phyloP scores from a whole-genome alignment of 2,888 invertebrate genomes.

The Rhodophaea formosa region DNA sequence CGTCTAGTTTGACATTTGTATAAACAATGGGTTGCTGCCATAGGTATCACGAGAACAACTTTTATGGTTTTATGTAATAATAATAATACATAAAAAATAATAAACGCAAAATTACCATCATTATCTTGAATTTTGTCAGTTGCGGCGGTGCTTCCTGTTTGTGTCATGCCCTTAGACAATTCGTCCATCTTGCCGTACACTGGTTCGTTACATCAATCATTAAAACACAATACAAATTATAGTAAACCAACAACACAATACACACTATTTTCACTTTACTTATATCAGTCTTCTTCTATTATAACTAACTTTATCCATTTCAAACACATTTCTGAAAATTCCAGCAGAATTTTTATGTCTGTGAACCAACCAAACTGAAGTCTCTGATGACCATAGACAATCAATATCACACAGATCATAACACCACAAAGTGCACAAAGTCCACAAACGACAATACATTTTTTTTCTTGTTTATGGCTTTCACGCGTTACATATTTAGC shows the following conservation, averaged over 20 bases:
- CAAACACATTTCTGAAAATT: conserved; percentile 62
- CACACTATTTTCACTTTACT: conserved; percentile 51
- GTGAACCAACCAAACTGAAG: conserved; percentile 39
- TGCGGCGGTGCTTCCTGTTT: conserved; percentile 78
- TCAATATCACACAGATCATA: not conserved
- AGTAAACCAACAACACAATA: conserved; percentile 49
- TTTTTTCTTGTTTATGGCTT: too few species aligned
- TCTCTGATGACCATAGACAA: not conserved
- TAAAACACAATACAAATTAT: conserved; percentile 65
- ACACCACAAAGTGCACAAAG: too few species aligned
- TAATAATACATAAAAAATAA: too few species aligned
- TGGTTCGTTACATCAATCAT: conserved; percentile 78
- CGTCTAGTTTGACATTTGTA: too few species aligned
- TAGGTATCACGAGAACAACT: too few species aligned
- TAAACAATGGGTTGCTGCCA: too few species aligned
- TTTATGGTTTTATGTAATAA: too few species aligned
- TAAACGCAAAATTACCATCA: conserved; percentile 59
- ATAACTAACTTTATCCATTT: conserved; percentile 61
- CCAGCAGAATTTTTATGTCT: conserved; percentile 50
- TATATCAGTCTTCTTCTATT: conserved; percentile 61
- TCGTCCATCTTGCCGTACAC: conserved; percentile 80
- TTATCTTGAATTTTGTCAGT: conserved; percentile 76
- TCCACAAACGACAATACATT: too few species aligned
- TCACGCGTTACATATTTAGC: too few species aligned
- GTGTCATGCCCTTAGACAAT: conserved; percentile 81